These are phyloP conservation scores for Pristis pectinata DNA, from an alignment of 2,797 vertebrate species.

Conservation along the genomic window DNA sequence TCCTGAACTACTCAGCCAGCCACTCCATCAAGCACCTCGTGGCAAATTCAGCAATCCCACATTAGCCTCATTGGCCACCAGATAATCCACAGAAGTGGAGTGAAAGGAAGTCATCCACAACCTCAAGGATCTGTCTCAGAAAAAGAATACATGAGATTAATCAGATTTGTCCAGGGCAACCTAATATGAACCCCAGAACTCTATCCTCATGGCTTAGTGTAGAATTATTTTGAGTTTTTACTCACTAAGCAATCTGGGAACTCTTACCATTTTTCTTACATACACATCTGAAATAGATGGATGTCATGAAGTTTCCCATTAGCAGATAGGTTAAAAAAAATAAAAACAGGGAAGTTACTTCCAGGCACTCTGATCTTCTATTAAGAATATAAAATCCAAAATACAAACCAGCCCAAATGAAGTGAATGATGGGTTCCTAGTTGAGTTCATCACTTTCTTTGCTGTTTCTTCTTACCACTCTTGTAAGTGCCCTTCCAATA, in stretches of 20 bases:
- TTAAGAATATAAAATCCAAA: not conserved
- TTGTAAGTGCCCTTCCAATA: not conserved
- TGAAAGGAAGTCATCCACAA: too few relatives aligned
- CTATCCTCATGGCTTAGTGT: not conserved
- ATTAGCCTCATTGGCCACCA: too few relatives aligned
- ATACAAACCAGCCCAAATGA: not conserved
- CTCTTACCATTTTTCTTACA: not conserved
- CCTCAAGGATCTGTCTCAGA: too few relatives aligned
- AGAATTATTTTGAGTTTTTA: constrained; percentile 8
- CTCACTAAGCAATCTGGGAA: not conserved
- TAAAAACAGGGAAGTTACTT: not conserved
- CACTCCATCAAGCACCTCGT: too few relatives aligned
- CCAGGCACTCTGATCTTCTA: not conserved
- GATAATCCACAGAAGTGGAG: too few relatives aligned
- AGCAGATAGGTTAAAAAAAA: not conserved
- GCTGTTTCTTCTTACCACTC: not conserved
- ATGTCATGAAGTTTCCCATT: not conserved
- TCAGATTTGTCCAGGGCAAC: not conserved
- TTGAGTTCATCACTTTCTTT: too few relatives aligned
- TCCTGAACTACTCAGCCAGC: too few relatives aligned
- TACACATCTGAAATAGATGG: not conserved
- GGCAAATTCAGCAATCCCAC: too few relatives aligned
- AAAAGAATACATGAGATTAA: not conserved
- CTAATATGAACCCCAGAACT: not conserved
- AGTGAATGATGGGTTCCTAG: not conserved